These are phyloP conservation scores for Trachurus trachurus DNA, from an alignment of 2,797 vertebrate genomes.

Conservation along the genomic window DNA sequence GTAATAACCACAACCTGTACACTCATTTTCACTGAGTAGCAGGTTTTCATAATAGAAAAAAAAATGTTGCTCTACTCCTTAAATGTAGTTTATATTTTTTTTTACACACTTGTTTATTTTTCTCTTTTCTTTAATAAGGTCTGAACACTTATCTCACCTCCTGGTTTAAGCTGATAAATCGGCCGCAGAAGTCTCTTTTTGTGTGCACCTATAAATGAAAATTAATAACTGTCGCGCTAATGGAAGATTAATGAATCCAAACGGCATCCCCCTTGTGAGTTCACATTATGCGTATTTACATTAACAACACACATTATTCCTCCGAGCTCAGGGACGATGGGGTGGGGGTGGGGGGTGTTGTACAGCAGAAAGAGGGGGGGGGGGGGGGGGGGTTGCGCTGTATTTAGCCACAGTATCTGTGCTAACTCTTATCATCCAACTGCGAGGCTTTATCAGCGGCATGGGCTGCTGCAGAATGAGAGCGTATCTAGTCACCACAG, in stretches of 20 bases:
- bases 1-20: no score
- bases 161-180: constrained; percentile 66
- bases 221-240: constrained; percentile 68
- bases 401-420: constrained; percentile 55
- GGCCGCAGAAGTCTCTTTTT: constrained; percentile 49
- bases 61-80: constrained; percentile 3
- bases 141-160: constrained; percentile 41
- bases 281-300: constrained; percentile 74
- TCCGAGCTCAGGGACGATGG: background rate
- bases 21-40: no score
- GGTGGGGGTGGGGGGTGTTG: background rate
- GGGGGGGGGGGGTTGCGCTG: constrained; percentile 9
- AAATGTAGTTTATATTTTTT: constrained; percentile 3
- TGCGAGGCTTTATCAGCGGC: constrained; percentile 67
- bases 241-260: constrained; percentile 73
- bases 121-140: background rate
- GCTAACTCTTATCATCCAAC: constrained; percentile 59
- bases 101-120: constrained; percentile 6
- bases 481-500: constrained; percentile 73
- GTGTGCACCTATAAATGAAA: constrained; percentile 62
- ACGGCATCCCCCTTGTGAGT: constrained; percentile 20
- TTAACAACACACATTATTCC: constrained; percentile 65
- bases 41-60: background rate
- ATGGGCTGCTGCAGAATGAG: constrained; percentile 48
- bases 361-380: constrained; percentile 4